Conservation (phyloP, 2,113 vertebrate genomes). For the Gymnobelideus leadbeateri region DNA sequence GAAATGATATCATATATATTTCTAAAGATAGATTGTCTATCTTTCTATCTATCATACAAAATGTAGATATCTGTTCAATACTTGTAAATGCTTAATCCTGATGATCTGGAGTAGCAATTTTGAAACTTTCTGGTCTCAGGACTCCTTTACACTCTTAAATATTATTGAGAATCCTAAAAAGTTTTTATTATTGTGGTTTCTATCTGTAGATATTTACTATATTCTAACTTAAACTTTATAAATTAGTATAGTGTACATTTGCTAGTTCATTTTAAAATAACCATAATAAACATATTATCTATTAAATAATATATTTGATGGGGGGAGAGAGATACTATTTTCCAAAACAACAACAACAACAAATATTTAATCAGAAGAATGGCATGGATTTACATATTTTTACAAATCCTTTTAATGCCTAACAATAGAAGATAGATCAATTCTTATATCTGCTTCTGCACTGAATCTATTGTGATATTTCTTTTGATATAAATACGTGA, state of each 20-base stretch:
- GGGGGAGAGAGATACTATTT: background rate
- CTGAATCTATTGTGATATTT: background rate
- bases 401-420: background rate
- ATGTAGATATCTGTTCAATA: background rate
- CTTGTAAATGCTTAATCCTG: background rate
- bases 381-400: background rate
- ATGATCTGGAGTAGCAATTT: background rate
- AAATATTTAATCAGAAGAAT: background rate
- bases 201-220: background rate
- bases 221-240: background rate
- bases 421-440: background rate
- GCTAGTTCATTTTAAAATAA: background rate
- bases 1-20: no score
- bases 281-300: background rate
- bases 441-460: background rate
- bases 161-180: background rate
- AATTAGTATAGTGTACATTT: background rate
- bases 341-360: background rate
- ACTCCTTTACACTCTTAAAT: background rate
- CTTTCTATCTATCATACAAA: background rate
- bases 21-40: no score
- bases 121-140: background rate
- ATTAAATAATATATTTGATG: background rate
- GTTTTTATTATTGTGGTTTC: background rate
- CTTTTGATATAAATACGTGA: background rate